A percentile compares a stretch with the other conserved stretches of the same genome.
phyloP scores from a whole-genome alignment of 92 coral and sea anemone genomes.

The Paramuricea clavata region DNA sequence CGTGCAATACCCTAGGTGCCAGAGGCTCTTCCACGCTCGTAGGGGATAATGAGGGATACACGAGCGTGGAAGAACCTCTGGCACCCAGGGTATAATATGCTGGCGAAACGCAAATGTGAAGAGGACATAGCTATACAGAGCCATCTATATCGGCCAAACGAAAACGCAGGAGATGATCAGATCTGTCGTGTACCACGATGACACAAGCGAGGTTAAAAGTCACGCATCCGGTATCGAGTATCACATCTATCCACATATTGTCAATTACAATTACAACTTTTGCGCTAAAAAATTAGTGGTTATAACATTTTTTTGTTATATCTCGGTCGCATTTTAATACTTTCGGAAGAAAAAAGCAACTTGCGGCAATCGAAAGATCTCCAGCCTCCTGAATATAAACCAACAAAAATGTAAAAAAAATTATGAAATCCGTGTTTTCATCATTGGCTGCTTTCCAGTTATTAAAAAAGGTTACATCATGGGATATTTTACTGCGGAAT shows the following conservation, averaged over 20 bases:
- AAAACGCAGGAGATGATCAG: background rate
- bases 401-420: background rate
- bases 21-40: too few relatives aligned
- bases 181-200: background rate
- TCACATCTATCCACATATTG: background rate
- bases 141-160: background rate
- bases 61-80: too few relatives aligned
- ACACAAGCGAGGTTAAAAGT: background rate
- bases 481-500: too few relatives aligned
- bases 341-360: background rate
- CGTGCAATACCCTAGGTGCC: too few relatives aligned
- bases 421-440: background rate
- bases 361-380: background rate
- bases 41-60: too few relatives aligned
- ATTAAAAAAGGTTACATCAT: too few relatives aligned
- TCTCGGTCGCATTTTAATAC: background rate
- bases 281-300: background rate
- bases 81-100: too few relatives aligned
- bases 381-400: background rate
- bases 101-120: background rate
- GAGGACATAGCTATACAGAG: background rate
- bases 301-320: background rate
- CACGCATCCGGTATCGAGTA: too few relatives aligned
- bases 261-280: background rate
- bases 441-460: too few relatives aligned